Evolutionary conservation across 1,140 invertebrate species (phyloP).

Genomic region (Brachionus calyciflorus): DNA sequence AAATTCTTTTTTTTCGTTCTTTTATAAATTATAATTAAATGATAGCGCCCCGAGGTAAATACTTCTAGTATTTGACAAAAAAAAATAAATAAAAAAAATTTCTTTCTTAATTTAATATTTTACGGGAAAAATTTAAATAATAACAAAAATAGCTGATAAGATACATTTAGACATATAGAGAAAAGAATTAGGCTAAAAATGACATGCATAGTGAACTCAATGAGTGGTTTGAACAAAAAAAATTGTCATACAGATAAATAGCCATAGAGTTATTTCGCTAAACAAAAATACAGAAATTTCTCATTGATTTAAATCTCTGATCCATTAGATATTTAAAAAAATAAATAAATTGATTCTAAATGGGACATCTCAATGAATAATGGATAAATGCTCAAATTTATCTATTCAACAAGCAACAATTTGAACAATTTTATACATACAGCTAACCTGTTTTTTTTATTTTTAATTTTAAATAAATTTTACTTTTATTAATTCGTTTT

Average conservation of each 20-base stretch:
- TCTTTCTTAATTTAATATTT: neutral
- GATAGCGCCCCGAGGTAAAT: neutral
- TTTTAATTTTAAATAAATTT: too few relatives aligned
- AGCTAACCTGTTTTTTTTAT: conserved; percentile 19
- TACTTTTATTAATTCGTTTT: conserved; percentile 23
- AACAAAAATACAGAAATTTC: conserved; percentile 21
- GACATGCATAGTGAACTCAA: neutral
- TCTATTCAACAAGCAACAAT: neutral
- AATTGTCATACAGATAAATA: conserved; percentile 35
- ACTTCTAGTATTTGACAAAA: neutral
- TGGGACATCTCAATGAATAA: too few relatives aligned
- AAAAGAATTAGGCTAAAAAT: conserved; percentile 29
- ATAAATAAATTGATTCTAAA: too few relatives aligned
- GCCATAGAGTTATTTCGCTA: neutral
- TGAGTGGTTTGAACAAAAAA: neutral
- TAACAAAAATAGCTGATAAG: conserved; percentile 45
- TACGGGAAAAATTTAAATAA: conserved; percentile 23
- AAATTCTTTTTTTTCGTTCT: conserved; percentile 31
- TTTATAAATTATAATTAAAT: conserved; percentile 22
- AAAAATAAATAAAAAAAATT: neutral
- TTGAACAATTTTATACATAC: neutral
- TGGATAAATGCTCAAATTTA: neutral
- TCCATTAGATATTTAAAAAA: too few relatives aligned
- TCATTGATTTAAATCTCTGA: neutral
- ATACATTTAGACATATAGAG: conserved; percentile 45